Conservation (phyloP, 2,113 vertebrate genomes). For the Chaetorhynchus papuensis region DNA sequence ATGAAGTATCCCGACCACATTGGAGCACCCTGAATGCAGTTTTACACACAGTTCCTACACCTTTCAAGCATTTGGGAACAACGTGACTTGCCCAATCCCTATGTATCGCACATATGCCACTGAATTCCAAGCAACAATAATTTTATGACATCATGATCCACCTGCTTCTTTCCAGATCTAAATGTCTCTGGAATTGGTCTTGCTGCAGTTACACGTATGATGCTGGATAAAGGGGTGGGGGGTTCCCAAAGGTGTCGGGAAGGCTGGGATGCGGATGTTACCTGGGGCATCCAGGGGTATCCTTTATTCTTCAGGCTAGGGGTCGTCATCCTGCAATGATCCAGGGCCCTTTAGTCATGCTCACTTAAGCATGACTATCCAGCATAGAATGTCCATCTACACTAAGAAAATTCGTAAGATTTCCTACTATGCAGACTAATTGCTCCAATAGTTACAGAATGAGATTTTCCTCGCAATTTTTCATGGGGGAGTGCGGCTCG, state of each 20-base stretch:
- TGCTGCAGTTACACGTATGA: not conserved
- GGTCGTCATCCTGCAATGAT: not conserved
- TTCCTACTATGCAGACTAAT: not conserved
- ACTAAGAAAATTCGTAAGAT: not conserved
- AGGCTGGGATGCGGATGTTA: not conserved
- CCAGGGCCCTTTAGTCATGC: too few relatives aligned
- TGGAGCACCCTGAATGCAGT: accelerated
- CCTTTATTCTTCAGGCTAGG: not conserved
- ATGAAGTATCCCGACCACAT: accelerated
- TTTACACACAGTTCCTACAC: accelerated
- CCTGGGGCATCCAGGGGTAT: not conserved
- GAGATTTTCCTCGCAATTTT: not conserved
- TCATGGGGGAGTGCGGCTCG: accelerated
- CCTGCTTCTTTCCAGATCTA: not conserved
- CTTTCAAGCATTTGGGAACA: not conserved
- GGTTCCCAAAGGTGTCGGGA: accelerated
- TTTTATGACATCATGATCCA: not conserved
- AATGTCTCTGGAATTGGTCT: not conserved
- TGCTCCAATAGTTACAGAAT: accelerated
- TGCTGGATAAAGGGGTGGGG: not conserved
- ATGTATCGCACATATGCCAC: not conserved
- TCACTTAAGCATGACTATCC: not conserved
- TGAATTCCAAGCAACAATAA: not conserved
- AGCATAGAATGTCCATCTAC: not conserved
- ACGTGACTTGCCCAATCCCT: accelerated